A percentile compares a stretch with the other conserved stretches of the same genome.
Evolutionary conservation across 2,797 vertebrate genomes (phyloP).

Genomic region (Paramormyrops hopkinsi): DNA sequence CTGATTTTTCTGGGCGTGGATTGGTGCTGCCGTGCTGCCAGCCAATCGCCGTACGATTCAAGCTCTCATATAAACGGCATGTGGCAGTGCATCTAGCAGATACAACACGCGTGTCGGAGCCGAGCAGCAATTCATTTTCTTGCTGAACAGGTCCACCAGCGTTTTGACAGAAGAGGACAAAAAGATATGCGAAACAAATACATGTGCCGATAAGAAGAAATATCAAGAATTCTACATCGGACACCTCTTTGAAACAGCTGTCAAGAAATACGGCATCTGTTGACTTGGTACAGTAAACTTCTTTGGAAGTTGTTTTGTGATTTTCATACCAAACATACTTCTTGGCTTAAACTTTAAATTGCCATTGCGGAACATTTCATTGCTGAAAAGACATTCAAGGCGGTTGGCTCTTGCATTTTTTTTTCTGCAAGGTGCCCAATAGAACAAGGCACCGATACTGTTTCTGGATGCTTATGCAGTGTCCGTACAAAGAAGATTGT

Average conservation of each 20-base stretch:
- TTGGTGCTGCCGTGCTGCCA: neutral
- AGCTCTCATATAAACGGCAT: conserved; percentile 35
- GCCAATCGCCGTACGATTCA: conserved; percentile 45
- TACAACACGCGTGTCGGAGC: conserved; percentile 8
- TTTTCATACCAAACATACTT: conserved; percentile 45
- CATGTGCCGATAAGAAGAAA: conserved; percentile 38
- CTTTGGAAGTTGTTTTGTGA: conserved; percentile 64
- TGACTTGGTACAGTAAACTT: conserved; percentile 67
- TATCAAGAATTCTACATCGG: conserved; percentile 53
- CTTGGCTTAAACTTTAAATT: conserved; percentile 51
- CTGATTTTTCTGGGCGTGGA: conserved; percentile 40
- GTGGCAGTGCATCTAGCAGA: neutral
- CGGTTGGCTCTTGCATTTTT: conserved; percentile 16
- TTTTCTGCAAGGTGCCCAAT: conserved; percentile 15
- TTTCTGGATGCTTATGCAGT: conserved; percentile 8
- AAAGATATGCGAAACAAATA: conserved; percentile 28
- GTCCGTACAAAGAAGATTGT: conserved; percentile 51
- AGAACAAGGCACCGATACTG: conserved; percentile 13
- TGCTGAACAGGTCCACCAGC: neutral
- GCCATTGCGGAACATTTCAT: conserved; percentile 53
- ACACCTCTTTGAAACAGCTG: conserved; percentile 56
- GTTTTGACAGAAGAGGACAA: conserved; percentile 10
- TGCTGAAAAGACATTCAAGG: conserved; percentile 42
- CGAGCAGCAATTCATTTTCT: conserved; percentile 26
- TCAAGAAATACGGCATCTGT: conserved; percentile 58